Conservation (phyloP, 2,113 vertebrate species). For the Aphelocoma coerulescens region DNA sequence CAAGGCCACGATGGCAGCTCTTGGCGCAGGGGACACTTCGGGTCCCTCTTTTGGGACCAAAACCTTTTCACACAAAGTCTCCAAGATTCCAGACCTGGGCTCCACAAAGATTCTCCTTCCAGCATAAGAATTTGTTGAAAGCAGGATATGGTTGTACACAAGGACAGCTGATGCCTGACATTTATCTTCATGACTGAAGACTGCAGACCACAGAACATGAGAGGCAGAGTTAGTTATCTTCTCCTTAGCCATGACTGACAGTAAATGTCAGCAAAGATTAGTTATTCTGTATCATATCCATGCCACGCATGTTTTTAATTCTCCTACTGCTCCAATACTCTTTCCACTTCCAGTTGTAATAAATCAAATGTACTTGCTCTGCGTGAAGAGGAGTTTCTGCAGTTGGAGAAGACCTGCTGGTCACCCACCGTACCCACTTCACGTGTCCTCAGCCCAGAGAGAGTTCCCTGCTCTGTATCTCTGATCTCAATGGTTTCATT, state of each 20-base stretch:
- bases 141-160: neutral
- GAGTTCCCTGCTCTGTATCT: neutral
- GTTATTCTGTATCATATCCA: slow-evolving; percentile 63
- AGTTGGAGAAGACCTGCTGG: neutral
- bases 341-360: slow-evolving; percentile 54
- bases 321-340: slow-evolving; percentile 23
- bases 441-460: neutral
- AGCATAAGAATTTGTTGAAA: neutral
- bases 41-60: neutral
- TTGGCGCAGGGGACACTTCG: rapidly evolving
- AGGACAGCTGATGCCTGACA: slow-evolving; percentile 57
- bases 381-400: slow-evolving; percentile 10
- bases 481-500: neutral
- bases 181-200: slow-evolving; percentile 71
- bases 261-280: slow-evolving; percentile 74
- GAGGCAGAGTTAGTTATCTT: slow-evolving; percentile 68
- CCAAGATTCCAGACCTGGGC: neutral
- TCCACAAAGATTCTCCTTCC: neutral
- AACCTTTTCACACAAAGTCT: neutral
- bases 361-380: slow-evolving; percentile 59
- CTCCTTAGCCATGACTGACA: slow-evolving; percentile 66
- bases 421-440: neutral
- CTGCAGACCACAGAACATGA: slow-evolving; percentile 49
- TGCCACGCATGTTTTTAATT: slow-evolving; percentile 65
- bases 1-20: neutral